phyloP scores from a whole-genome alignment of 2,888 invertebrate genomes.

The Lasioglossum marginatum region DNA sequence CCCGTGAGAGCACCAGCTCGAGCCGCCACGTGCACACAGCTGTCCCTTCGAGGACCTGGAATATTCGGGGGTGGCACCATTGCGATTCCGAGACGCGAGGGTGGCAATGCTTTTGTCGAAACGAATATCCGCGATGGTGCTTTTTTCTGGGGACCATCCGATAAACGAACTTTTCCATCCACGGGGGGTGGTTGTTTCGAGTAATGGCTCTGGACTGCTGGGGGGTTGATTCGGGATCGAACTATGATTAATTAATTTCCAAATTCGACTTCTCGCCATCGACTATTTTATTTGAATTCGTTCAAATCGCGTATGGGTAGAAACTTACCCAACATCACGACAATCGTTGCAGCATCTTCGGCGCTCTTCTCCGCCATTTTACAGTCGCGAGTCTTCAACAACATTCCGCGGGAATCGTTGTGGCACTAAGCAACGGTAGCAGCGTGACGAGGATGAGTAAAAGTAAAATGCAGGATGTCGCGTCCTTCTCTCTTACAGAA shows the following conservation, averaged over 20 bases:
- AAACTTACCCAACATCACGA: neutral
- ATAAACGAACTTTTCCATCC: neutral
- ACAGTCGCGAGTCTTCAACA: neutral
- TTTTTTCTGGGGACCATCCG: neutral
- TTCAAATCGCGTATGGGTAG: neutral
- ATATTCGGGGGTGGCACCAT: neutral
- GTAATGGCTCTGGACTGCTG: neutral
- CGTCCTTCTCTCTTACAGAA: neutral
- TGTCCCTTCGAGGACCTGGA: neutral
- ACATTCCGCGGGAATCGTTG: neutral
- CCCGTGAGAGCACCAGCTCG: slow-evolving; percentile 57
- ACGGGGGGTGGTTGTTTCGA: neutral
- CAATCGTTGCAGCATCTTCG: neutral
- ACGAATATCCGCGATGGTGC: neutral
- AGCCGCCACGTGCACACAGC: slow-evolving; percentile 44
- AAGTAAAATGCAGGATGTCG: slow-evolving; percentile 14
- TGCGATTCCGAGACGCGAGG: neutral
- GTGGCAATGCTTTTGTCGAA: neutral
- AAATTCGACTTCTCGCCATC: neutral
- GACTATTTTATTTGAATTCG: neutral
- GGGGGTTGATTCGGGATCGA: neutral
- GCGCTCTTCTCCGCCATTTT: neutral
- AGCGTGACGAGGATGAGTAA: neutral
- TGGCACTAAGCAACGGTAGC: neutral
- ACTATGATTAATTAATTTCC: neutral